Percentiles rank a stretch among this genome's conserved stretches.
phyloP scores from a whole-genome alignment of 2,113 vertebrate species.

The Ramphastos sulfuratus region DNA sequence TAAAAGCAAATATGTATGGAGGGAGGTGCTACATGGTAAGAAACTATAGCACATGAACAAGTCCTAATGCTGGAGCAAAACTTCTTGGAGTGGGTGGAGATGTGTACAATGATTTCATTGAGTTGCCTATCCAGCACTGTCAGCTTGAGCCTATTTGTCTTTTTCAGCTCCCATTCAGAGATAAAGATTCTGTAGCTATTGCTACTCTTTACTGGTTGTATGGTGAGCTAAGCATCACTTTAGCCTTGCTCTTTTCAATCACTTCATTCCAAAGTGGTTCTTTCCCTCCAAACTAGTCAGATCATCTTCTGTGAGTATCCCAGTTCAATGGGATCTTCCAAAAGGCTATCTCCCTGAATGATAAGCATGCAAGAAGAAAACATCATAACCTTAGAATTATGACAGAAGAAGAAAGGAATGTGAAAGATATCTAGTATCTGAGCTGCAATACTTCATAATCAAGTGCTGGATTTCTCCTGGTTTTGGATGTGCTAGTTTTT shows the following conservation, averaged over 20 bases:
- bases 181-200: not conserved
- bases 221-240: not conserved
- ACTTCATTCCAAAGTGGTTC: not conserved
- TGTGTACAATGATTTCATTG: not conserved
- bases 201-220: not conserved
- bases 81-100: not conserved
- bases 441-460: not conserved
- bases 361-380: not conserved
- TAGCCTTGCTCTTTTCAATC: not conserved
- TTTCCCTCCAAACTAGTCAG: not conserved
- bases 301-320: not conserved
- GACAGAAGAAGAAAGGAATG: not conserved
- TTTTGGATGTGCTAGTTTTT: not conserved
- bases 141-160: not conserved
- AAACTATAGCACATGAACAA: not conserved
- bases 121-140: not conserved
- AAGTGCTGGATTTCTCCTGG: not conserved
- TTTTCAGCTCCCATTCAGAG: not conserved
- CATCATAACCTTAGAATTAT: not conserved
- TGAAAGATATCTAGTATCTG: not conserved
- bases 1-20: not conserved
- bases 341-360: not conserved
- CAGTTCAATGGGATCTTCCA: not conserved
- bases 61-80: not conserved
- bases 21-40: not conserved